Conservation (phyloP, 2,888 invertebrate species). For the Augochlorella aurata region DNA sequence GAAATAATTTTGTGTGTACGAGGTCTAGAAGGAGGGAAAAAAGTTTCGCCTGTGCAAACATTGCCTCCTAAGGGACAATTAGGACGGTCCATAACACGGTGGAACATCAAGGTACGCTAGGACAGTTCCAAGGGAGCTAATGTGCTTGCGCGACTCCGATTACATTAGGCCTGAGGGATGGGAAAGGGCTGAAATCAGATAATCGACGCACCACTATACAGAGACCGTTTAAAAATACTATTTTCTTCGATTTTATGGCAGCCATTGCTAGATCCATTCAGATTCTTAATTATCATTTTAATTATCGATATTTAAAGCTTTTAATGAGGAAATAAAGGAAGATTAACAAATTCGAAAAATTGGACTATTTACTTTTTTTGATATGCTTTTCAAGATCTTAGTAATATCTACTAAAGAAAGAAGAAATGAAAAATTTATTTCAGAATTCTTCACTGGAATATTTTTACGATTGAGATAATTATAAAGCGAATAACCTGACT, state of each 20-base stretch:
- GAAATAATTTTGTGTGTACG: slow-evolving; percentile 67
- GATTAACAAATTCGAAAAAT: no score
- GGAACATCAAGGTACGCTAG: slow-evolving; percentile 42
- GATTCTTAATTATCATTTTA: not conserved
- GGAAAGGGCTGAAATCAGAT: slow-evolving; percentile 59
- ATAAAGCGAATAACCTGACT: no score
- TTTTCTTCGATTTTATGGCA: not conserved
- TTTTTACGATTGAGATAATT: not conserved
- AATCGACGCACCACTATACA: slow-evolving; percentile 35
- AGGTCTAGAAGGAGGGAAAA: slow-evolving; percentile 44
- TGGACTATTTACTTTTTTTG: no score
- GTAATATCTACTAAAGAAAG: no score
- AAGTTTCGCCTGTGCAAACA: slow-evolving; percentile 52
- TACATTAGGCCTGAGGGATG: slow-evolving; percentile 57
- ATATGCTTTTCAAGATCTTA: no score
- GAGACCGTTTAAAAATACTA: slow-evolving; percentile 33
- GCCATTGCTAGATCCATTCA: not conserved
- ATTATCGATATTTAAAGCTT: not conserved
- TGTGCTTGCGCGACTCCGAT: slow-evolving; percentile 64
- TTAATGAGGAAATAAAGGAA: no score
- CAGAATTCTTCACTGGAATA: not conserved
- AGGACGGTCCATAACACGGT: slow-evolving; percentile 56
- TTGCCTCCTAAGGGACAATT: slow-evolving; percentile 65
- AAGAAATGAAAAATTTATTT: not conserved
- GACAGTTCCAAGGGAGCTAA: slow-evolving; percentile 57